Conservation (phyloP, 1,140 invertebrate genomes). For the Halictus rubicundus region DNA sequence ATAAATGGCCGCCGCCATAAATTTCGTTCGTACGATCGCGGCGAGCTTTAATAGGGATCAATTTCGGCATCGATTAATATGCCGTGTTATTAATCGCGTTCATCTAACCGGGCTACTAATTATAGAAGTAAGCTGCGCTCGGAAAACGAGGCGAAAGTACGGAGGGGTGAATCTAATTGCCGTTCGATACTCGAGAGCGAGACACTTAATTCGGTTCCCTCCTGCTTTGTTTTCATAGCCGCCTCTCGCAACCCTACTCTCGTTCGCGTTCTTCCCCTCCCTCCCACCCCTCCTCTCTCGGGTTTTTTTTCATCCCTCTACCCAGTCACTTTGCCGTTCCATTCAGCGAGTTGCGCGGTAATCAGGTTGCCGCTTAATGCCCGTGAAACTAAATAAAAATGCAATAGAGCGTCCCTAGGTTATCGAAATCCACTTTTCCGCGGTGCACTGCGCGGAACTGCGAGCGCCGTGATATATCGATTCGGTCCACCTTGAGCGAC, state of each 20-base stretch:
- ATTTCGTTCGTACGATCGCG: conserved; percentile 20
- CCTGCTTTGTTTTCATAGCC: conserved; percentile 52
- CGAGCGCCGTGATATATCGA: conserved; percentile 62
- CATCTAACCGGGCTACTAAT: conserved; percentile 19
- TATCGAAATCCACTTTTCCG: conserved; percentile 73
- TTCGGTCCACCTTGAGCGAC: conserved; percentile 50
- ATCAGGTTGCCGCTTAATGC: conserved; percentile 69
- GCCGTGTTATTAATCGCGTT: conserved; percentile 44
- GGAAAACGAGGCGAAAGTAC: conserved; percentile 14
- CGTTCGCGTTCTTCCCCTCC: conserved; percentile 22
- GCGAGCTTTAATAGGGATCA: conserved; percentile 41
- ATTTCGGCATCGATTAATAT: conserved; percentile 41
- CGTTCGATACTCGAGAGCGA: conserved; percentile 37
- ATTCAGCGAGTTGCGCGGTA: conserved; percentile 59
- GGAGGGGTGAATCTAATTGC: conserved; percentile 29
- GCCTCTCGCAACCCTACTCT: conserved; percentile 14
- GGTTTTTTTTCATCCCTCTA: conserved; percentile 1
- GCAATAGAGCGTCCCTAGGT: conserved; percentile 70
- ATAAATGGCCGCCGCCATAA: conserved; percentile 24
- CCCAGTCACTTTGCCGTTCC: conserved; percentile 61
- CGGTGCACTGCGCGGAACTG: conserved; percentile 54
- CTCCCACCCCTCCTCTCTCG: conserved; percentile 18
- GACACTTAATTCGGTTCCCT: conserved; percentile 51
- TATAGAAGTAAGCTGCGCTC: not conserved
- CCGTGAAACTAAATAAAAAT: conserved; percentile 72